Percentiles rank a stretch among this genome's conserved stretches.
These are phyloP conservation scores for Pseudopodoces humilis DNA, from an alignment of 2,113 vertebrate species.

Conservation along the genomic window DNA sequence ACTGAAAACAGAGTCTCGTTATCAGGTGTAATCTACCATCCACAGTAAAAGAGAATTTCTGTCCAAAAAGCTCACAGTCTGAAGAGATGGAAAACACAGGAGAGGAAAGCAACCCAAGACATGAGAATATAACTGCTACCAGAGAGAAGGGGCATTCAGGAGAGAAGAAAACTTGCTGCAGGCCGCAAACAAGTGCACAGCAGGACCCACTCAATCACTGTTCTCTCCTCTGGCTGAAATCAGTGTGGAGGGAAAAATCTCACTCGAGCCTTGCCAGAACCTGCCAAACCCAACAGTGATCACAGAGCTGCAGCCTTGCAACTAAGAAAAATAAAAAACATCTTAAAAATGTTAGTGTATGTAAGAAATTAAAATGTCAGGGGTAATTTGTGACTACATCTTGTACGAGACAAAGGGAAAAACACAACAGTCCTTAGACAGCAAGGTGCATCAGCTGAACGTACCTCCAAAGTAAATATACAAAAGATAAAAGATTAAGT, in stretches of 20 bases:
- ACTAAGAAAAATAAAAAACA: not conserved
- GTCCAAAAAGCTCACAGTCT: not conserved
- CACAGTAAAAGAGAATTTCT: not conserved
- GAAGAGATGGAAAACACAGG: not conserved
- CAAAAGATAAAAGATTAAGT: not conserved
- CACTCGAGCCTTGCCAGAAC: not conserved
- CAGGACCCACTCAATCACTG: rapidly evolving
- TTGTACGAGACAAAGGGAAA: not conserved
- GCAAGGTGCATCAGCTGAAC: not conserved
- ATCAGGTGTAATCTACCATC: not conserved
- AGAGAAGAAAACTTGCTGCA: not conserved
- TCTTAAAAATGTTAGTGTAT: not conserved
- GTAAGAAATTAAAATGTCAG: not conserved
- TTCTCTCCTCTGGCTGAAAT: not conserved
- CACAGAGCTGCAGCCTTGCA: not conserved
- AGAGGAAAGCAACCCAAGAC: not conserved
- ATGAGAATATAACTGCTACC: not conserved
- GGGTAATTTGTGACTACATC: not conserved
- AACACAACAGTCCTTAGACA: not conserved
- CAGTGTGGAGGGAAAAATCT: not conserved
- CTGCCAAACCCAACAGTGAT: not conserved
- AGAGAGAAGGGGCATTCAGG: not conserved
- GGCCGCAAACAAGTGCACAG: not conserved
- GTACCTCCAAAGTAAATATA: not conserved
- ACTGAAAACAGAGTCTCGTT: not conserved